These are phyloP conservation scores for Ancistrus triradiatus DNA, from an alignment of 2,113 vertebrate species.

Conservation along the genomic window DNA sequence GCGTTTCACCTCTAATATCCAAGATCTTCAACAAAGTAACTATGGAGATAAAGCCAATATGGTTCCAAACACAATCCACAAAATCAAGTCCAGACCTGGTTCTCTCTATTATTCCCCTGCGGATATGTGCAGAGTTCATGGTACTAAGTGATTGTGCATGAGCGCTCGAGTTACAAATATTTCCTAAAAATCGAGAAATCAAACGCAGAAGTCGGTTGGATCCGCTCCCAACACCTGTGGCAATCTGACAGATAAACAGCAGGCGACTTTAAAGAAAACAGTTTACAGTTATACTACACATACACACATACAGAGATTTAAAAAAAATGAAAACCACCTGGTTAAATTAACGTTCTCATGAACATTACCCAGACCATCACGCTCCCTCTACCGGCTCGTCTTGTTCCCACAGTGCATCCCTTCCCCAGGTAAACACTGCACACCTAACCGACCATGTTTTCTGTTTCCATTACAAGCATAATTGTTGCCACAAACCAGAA, in stretches of 20 bases:
- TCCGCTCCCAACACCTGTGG: conserved; percentile 46
- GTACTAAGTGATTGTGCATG: conserved; percentile 15
- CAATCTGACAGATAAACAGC: neutral
- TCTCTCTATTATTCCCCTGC: neutral
- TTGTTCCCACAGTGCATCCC: no score
- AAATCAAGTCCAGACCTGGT: conserved; percentile 33
- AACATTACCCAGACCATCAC: no score
- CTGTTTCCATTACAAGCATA: no score
- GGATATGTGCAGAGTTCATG: conserved; percentile 16
- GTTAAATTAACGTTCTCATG: no score
- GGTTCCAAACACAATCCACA: conserved; percentile 10
- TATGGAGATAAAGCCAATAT: conserved; percentile 20
- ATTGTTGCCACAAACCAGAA: no score
- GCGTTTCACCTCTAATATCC: conserved; percentile 13
- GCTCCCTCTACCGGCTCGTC: no score
- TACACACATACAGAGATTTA: no score
- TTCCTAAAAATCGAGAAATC: conserved; percentile 34
- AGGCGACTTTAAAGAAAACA: neutral
- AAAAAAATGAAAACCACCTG: no score
- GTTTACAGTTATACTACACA: no score
- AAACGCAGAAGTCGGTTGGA: conserved; percentile 26
- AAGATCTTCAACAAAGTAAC: conserved; percentile 21
- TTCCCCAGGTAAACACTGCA: no score
- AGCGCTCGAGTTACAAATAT: conserved; percentile 34
- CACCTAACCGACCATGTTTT: no score